phyloP scores from a whole-genome alignment of 2,888 invertebrate genomes.

The Diachrysia chrysitis region DNA sequence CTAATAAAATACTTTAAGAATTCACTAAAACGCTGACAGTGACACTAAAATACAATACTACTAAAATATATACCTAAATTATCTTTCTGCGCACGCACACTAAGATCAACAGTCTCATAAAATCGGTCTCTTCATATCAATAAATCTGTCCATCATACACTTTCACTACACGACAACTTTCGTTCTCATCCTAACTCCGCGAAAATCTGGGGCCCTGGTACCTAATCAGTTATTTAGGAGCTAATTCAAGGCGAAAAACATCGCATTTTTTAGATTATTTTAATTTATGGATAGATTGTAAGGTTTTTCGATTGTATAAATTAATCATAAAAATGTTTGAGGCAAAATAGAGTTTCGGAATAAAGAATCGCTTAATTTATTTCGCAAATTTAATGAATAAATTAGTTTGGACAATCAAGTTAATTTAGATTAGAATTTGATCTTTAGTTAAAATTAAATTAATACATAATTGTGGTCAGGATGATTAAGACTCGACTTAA shows the following conservation, averaged over 20 bases:
- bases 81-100: background rate
- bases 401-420: background rate
- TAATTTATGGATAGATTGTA: background rate
- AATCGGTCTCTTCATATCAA: constrained; percentile 33
- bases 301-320: too few relatives aligned
- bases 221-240: background rate
- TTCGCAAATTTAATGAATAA: background rate
- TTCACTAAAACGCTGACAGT: too few relatives aligned
- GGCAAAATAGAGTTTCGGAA: background rate
- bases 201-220: constrained; percentile 30
- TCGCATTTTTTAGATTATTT: background rate
- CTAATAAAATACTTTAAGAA: too few relatives aligned
- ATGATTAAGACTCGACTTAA: too few relatives aligned
- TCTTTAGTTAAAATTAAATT: too few relatives aligned
- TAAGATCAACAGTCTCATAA: constrained; percentile 28
- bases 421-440: background rate
- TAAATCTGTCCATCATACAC: constrained; percentile 54
- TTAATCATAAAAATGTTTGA: too few relatives aligned
- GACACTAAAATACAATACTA: background rate
- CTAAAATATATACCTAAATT: background rate
- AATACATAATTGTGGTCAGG: too few relatives aligned
- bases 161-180: constrained; percentile 71
- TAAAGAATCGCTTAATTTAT: background rate
- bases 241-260: background rate
- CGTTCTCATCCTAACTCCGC: constrained; percentile 54